A percentile compares a stretch with the other conserved stretches of the same genome.
Conservation (phyloP, 2,797 vertebrate genomes). For the Poeciliopsis paucimaculata region DNA sequence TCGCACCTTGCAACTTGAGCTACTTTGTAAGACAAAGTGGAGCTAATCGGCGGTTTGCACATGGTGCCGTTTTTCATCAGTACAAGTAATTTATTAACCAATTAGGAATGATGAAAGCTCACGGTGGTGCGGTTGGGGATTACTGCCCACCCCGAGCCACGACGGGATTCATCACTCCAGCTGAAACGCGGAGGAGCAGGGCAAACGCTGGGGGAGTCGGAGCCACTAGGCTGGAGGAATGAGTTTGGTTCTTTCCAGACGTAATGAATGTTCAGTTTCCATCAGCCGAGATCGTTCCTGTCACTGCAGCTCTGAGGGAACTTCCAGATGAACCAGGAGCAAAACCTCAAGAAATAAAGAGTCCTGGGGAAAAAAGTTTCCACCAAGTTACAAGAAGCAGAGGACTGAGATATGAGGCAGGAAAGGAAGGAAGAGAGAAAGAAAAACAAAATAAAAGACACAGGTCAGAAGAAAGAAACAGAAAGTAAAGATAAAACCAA, state of each 20-base stretch:
- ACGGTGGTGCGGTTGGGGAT: constrained; percentile 62
- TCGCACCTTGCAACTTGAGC: constrained; percentile 17
- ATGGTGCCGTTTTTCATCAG: constrained; percentile 61
- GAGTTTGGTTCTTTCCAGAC: constrained; percentile 30
- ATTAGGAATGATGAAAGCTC: constrained; percentile 65
- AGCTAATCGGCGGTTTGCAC: constrained; percentile 56
- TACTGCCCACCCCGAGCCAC: constrained; percentile 37
- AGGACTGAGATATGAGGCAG: neutral
- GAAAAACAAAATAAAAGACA: neutral
- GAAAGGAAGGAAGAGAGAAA: neutral
- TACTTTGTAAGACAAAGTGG: constrained; percentile 52
- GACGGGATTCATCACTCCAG: constrained; percentile 62
- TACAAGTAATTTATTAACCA: constrained; percentile 69
- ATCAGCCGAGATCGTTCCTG: constrained; percentile 5
- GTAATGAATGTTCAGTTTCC: constrained; percentile 36
- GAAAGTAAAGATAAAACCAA: too few relatives aligned
- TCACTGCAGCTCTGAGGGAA: neutral
- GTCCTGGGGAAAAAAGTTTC: neutral
- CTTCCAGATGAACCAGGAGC: neutral
- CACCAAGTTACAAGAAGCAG: neutral
- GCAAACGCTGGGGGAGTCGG: constrained; percentile 23
- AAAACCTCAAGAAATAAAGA: neutral
- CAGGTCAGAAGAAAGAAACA: neutral
- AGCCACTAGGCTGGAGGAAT: constrained; percentile 31
- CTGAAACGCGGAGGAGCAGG: constrained; percentile 24